Percentiles rank a stretch among this genome's conserved stretches.
phyloP scores from a whole-genome alignment of 2,888 invertebrate genomes.

The Argyresthia albistria region DNA sequence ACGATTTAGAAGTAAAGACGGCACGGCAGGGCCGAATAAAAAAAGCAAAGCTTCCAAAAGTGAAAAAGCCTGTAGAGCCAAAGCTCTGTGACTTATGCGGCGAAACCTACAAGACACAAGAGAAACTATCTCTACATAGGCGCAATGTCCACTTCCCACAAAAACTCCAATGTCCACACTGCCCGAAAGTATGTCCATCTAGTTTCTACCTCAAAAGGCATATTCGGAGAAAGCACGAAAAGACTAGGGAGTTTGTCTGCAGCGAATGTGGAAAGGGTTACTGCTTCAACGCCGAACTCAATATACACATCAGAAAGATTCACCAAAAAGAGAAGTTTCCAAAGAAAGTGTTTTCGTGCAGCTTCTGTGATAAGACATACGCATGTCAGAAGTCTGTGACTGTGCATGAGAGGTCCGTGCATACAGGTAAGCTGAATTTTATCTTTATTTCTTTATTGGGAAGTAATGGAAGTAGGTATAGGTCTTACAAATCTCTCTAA shows the following conservation, averaged over 20 bases:
- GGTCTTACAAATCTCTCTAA: no score
- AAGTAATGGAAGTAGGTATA: no score
- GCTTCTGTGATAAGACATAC: conserved; percentile 51
- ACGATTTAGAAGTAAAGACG: conserved; percentile 13
- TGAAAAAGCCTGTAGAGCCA: conserved; percentile 14
- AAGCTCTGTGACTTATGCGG: conserved; percentile 56
- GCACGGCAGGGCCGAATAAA: background rate
- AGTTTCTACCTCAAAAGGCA: conserved; percentile 43
- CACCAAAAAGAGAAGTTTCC: conserved; percentile 38
- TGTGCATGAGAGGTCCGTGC: conserved; percentile 60
- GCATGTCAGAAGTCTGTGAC: conserved; percentile 48
- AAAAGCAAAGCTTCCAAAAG: conserved; percentile 17
- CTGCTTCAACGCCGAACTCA: conserved; percentile 42
- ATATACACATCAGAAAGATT: conserved; percentile 37
- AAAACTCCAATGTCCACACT: conserved; percentile 40
- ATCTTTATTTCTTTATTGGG: no score
- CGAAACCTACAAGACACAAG: conserved; percentile 32
- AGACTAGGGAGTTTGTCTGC: conserved; percentile 39
- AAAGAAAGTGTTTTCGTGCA: conserved; percentile 37
- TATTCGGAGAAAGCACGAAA: conserved; percentile 40
- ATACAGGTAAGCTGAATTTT: conserved; percentile 41
- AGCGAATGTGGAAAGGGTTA: conserved; percentile 42
- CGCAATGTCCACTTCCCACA: conserved; percentile 32
- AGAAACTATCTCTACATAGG: conserved; percentile 36
- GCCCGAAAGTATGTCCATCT: conserved; percentile 34